Base-by-base conservation (phyloP, 2,888 invertebrate species). In the Hipparchia sbordonii region DNA sequence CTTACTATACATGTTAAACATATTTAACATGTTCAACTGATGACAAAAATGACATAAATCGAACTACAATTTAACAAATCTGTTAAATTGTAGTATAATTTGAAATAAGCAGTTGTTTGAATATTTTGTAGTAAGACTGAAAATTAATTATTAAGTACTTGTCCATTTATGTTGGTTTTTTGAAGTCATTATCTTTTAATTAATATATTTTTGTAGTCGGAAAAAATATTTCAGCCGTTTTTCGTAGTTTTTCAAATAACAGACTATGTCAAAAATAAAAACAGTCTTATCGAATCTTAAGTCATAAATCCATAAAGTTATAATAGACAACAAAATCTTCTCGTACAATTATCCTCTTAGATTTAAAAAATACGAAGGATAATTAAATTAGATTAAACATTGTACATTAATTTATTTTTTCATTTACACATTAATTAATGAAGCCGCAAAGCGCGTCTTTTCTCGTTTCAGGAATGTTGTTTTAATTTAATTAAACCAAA, bases 221-320 rank as follows among this genome's bases (percentile, higher is more conserved):
- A 10, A 52, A 56, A 56, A 56, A 56, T 56, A 46, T 51, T 70
- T 67, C 70, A 66, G 67, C 46, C 23, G 74, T 74, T 73, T 75
- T 73, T 73, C 77, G 75, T 74, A 77, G 75, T 77, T 74, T 67
- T 12, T 67, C 60, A 23, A 65, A 65, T 39, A 69, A 68, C 23
- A 23, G 23, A 23, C 59, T 45, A 67, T 71, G 67, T 72, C 52
- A 75, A 63, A 84, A 85, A 84, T 82, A 81, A 82, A 69, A 78
- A 82, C 92, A 92, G 91, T 92, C 92, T 92, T 89, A 84, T 87
- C 72, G 73, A 83, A 82, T 75, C 71, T 68, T 73, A 71, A 69
- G 45, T 39, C 39, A 39, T 39, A 39, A 39, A 39, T 39, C 5
- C 39, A 39, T 39, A 39, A 39, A 39, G 13, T 70, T 61, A 73